Conservation (phyloP, 2,888 invertebrate genomes). For the Tiliacea citrago region DNA sequence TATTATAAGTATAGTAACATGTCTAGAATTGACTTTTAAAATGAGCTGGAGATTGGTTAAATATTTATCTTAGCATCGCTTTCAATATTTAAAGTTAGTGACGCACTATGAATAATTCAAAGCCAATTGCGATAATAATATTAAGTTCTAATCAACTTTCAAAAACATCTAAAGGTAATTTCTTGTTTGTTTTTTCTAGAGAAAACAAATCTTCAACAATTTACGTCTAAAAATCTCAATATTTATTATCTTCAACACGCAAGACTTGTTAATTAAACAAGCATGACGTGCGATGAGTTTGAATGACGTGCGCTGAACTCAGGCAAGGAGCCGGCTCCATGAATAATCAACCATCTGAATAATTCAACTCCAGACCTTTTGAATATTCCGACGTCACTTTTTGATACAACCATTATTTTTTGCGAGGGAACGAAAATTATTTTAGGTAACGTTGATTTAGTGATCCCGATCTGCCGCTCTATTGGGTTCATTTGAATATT, state of each 20-base stretch:
- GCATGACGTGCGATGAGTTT: slow-evolving; percentile 52
- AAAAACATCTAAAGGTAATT: not conserved
- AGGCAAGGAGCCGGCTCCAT: slow-evolving; percentile 54
- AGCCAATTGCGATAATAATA: not conserved
- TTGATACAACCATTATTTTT: slow-evolving; percentile 60
- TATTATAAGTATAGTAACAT: no score
- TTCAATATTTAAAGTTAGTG: not conserved
- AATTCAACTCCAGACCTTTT: slow-evolving; percentile 61
- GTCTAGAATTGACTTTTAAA: not conserved
- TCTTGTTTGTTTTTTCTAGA: not conserved
- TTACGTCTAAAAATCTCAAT: slow-evolving; percentile 32
- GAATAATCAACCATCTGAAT: slow-evolving; percentile 67
- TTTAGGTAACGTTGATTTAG: slow-evolving; percentile 52
- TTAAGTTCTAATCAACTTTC: not conserved
- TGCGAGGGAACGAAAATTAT: slow-evolving; percentile 49
- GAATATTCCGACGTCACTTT: slow-evolving; percentile 64
- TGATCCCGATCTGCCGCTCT: slow-evolving; percentile 38
- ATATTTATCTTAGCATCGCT: not conserved
- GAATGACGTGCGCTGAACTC: slow-evolving; percentile 48
- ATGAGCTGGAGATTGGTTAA: not conserved
- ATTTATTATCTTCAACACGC: slow-evolving; percentile 34
- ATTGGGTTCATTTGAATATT: slow-evolving; percentile 58
- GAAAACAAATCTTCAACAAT: slow-evolving; percentile 10
- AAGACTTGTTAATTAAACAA: slow-evolving; percentile 62
- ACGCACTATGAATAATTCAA: not conserved